Evolutionary conservation across 2,888 invertebrate species (phyloP).

Genomic region (Pocota personata): DNA sequence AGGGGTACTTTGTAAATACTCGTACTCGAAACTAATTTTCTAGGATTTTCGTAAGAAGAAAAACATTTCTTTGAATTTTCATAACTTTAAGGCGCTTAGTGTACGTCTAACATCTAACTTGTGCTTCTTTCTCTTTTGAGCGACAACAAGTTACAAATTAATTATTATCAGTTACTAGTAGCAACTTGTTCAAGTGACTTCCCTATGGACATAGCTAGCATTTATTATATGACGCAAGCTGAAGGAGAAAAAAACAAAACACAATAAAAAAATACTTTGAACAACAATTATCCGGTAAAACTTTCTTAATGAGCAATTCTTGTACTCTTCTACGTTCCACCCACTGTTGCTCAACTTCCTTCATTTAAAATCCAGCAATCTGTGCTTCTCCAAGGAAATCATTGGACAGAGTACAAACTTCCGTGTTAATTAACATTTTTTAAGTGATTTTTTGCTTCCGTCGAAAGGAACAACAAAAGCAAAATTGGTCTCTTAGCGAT

Average conservation of each 20-base stretch:
- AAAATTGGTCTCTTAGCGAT: conserved; percentile 53
- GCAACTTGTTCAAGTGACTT: conserved; percentile 15
- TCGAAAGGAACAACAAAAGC: conserved; percentile 13
- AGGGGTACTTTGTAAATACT: no score
- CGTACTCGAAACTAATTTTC: neutral
- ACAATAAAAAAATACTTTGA: conserved; percentile 32
- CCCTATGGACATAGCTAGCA: conserved; percentile 51
- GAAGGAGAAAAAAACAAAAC: neutral
- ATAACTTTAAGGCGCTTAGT: neutral
- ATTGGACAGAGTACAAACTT: conserved; percentile 2
- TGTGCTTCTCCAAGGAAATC: conserved; percentile 1
- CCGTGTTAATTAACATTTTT: conserved; percentile 63
- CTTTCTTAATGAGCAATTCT: conserved; percentile 56
- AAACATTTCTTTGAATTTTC: neutral
- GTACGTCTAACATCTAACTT: neutral
- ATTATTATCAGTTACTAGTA: conserved; percentile 23
- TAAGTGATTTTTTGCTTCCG: conserved; percentile 25
- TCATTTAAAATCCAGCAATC: conserved; percentile 15
- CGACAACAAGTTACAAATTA: conserved; percentile 26
- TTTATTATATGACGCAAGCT: conserved; percentile 22
- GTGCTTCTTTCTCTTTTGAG: neutral
- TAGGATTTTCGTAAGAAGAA: neutral
- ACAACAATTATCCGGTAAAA: conserved; percentile 53
- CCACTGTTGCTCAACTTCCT: neutral
- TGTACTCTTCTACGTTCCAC: neutral